Conservation (phyloP, 2,113 vertebrate species). For the Colistium nudipinnis region DNA sequence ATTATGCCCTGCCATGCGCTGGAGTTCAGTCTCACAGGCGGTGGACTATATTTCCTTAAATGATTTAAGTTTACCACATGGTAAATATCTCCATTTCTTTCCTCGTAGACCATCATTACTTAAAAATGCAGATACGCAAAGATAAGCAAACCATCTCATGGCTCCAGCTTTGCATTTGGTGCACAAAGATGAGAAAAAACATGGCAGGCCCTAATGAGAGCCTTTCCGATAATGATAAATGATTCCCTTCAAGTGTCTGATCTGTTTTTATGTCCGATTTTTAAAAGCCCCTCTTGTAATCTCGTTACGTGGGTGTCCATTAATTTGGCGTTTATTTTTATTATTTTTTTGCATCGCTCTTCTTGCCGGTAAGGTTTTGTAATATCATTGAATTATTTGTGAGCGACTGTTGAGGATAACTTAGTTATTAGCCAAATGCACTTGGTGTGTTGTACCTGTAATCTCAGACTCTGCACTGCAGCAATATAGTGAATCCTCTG, state of each 20-base stretch:
- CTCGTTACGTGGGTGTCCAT: not conserved
- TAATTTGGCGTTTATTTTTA: no score
- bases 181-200: not conserved
- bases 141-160: not conserved
- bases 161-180: not conserved
- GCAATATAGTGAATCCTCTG: constrained; percentile 14
- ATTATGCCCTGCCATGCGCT: no score
- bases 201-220: not conserved
- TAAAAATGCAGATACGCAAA: not conserved
- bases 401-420: not conserved
- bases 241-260: not conserved
- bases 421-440: not conserved
- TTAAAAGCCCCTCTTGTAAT: not conserved
- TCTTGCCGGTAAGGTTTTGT: not conserved
- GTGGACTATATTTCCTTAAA: no score
- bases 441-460: not conserved
- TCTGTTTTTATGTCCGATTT: not conserved
- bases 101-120: no score
- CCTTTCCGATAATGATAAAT: not conserved
- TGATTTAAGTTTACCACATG: no score
- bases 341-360: no score
- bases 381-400: not conserved
- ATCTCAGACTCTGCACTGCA: no score
- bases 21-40: no score
- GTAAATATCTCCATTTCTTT: no score